phyloP scores from a whole-genome alignment of 2,797 vertebrate genomes.

The Anolis apletophallus region DNA sequence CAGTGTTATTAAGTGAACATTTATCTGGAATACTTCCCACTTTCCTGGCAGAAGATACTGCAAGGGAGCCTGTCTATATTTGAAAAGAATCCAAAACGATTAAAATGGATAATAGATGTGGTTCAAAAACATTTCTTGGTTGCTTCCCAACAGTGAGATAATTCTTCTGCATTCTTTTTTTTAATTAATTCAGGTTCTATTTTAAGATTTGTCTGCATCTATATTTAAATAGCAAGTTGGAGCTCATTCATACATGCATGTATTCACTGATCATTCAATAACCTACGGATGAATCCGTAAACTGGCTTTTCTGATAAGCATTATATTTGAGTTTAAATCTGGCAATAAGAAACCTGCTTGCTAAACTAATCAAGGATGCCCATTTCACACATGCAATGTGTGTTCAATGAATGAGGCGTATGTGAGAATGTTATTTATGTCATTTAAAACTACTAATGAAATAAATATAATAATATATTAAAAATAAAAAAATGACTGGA shows the following conservation, averaged over 20 bases:
- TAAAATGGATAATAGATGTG: slow-evolving; percentile 51
- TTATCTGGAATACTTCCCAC: slow-evolving; percentile 43
- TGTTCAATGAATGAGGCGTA: neutral
- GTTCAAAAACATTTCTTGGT: slow-evolving; percentile 51
- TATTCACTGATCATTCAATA: neutral
- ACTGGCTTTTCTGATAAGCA: neutral
- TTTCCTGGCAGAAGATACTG: slow-evolving; percentile 44
- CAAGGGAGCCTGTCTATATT: slow-evolving; percentile 42
- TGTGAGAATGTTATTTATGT: neutral
- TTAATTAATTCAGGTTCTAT: slow-evolving; percentile 36
- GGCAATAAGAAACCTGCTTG: neutral
- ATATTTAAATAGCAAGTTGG: slow-evolving; percentile 31
- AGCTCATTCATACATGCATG: neutral
- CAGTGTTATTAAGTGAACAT: slow-evolving; percentile 49
- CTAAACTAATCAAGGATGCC: neutral
- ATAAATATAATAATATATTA: neutral
- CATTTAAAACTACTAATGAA: neutral
- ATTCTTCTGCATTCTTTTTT: slow-evolving; percentile 26
- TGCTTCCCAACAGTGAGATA: slow-evolving; percentile 47
- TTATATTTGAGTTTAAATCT: neutral
- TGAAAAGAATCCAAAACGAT: slow-evolving; percentile 51
- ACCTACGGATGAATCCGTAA: neutral
- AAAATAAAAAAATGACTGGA: slow-evolving; percentile 11
- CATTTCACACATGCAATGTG: slow-evolving; percentile 9
- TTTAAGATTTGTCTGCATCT: slow-evolving; percentile 29